These are phyloP conservation scores for Entomobrya multifasciata DNA, from an alignment of 2,888 invertebrate genomes.

Conservation along the genomic window DNA sequence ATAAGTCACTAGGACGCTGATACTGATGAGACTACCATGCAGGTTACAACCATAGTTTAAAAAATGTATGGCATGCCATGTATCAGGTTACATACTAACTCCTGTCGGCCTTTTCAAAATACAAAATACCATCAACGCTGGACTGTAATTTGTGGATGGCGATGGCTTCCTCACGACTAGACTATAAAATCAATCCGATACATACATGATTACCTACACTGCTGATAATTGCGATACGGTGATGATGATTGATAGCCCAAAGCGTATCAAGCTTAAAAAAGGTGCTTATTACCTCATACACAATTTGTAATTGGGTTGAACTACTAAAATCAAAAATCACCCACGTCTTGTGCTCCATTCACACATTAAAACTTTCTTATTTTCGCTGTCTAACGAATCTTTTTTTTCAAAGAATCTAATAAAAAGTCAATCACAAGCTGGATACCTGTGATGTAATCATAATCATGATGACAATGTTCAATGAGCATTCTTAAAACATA, in stretches of 20 bases:
- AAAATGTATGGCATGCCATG: neutral
- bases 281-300: neutral
- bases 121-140: neutral
- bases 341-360: neutral
- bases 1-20: too few relatives aligned
- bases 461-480: too few relatives aligned
- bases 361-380: too few relatives aligned
- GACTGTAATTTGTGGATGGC: constrained; percentile 11
- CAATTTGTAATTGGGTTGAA: neutral
- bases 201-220: neutral
- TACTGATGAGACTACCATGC: neutral
- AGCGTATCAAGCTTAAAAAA: constrained; percentile 18
- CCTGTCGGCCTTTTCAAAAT: neutral
- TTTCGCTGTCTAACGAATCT: too few relatives aligned
- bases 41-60: constrained; percentile 7
- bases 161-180: neutral
- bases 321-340: too few relatives aligned
- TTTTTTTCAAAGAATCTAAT: too few relatives aligned
- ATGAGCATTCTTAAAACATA: too few relatives aligned
- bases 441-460: too few relatives aligned
- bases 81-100: neutral
- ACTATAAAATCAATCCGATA: neutral
- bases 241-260: neutral
- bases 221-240: neutral
- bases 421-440: too few relatives aligned